These are phyloP conservation scores for Mactra quadrangularis DNA, from an alignment of 1,140 invertebrate genomes.

Conservation along the genomic window DNA sequence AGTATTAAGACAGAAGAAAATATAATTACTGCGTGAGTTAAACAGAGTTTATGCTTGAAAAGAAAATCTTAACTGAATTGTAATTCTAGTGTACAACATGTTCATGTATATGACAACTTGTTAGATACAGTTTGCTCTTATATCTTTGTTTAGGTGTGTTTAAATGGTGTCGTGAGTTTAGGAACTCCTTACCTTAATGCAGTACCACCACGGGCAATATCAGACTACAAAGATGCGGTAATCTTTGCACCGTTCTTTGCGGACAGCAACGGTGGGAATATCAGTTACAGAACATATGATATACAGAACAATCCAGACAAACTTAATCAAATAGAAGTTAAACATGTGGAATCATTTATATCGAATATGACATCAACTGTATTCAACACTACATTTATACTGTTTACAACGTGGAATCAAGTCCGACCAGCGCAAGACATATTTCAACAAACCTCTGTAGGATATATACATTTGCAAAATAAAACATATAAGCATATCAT, in stretches of 20 bases:
- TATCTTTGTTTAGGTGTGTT: not conserved
- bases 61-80: no score
- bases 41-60: no score
- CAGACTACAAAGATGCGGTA: not conserved
- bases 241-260: constrained; percentile 5
- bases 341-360: not conserved
- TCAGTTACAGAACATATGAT: not conserved
- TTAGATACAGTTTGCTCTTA: no score
- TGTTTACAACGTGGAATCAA: constrained; percentile 12
- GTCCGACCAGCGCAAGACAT: not conserved
- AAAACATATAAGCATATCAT: no score
- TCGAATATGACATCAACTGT: not conserved
- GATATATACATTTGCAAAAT: not conserved
- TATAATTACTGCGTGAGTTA: no score
- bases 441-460: not conserved
- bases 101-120: no score
- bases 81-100: no score
- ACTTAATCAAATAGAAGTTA: not conserved
- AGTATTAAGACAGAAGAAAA: no score
- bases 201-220: not conserved
- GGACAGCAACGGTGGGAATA: not conserved
- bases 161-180: not conserved
- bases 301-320: not conserved
- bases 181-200: not conserved
- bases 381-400: not conserved